Percentiles rank a stretch among this genome's conserved stretches.
phyloP scores from a whole-genome alignment of 2,113 vertebrate species.

The Perca fluviatilis region DNA sequence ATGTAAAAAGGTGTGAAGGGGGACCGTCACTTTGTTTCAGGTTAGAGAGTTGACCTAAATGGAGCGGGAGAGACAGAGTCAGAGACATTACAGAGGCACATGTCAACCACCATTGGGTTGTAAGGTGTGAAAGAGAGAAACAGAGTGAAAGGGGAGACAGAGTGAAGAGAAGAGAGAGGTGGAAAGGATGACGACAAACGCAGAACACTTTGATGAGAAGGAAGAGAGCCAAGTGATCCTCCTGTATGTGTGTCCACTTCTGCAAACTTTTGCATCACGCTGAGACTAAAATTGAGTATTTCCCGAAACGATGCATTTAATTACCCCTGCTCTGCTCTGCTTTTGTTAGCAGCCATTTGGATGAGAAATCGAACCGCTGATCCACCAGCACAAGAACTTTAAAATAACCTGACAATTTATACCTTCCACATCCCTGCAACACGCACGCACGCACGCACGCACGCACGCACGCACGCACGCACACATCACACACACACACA shows the following conservation, averaged over 20 bases:
- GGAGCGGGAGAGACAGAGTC: slow-evolving; percentile 63
- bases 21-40: slow-evolving; percentile 70
- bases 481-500: not conserved
- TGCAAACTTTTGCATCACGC: slow-evolving; percentile 46
- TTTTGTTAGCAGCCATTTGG: slow-evolving; percentile 34
- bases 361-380: slow-evolving; percentile 9
- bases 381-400: slow-evolving; percentile 25
- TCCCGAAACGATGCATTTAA: slow-evolving; percentile 45
- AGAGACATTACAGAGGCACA: slow-evolving; percentile 70
- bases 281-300: slow-evolving; percentile 36
- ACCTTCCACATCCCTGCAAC: slow-evolving; percentile 33
- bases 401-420: slow-evolving; percentile 48
- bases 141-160: slow-evolving; percentile 52
- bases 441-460: slow-evolving; percentile 19
- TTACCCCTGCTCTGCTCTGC: slow-evolving; percentile 27
- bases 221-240: slow-evolving; percentile 26
- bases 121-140: slow-evolving; percentile 71
- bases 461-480: not conserved
- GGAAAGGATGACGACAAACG: slow-evolving; percentile 30
- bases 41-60: slow-evolving; percentile 72
- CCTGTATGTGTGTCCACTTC: slow-evolving; percentile 27
- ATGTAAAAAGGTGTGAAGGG: slow-evolving; percentile 52
- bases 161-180: slow-evolving; percentile 16
- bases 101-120: slow-evolving; percentile 69
- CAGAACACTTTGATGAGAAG: slow-evolving; percentile 28